Evolutionary conservation across 1,140 invertebrate species (phyloP).

Genomic region (Pogonus chalceus): DNA sequence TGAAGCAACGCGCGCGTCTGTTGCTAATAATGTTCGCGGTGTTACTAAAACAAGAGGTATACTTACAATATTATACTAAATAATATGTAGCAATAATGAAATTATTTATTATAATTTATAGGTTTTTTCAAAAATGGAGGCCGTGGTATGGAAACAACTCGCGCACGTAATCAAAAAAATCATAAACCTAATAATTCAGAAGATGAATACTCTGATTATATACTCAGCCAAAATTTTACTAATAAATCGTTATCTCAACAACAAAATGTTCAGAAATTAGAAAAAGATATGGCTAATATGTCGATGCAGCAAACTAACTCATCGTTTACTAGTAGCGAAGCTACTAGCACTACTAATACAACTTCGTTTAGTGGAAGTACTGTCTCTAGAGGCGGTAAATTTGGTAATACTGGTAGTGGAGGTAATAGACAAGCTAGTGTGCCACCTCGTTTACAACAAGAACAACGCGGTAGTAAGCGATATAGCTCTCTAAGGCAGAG

Average conservation of each 20-base stretch:
- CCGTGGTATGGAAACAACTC: slow-evolving; percentile 33
- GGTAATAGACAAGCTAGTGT: slow-evolving; percentile 37
- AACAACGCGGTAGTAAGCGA: slow-evolving; percentile 39
- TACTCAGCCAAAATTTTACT: slow-evolving; percentile 36
- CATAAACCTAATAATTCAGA: slow-evolving; percentile 30
- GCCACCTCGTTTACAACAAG: slow-evolving; percentile 40
- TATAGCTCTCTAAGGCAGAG: slow-evolving; percentile 44
- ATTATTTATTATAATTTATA: slow-evolving; percentile 20
- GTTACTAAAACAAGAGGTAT: slow-evolving; percentile 33
- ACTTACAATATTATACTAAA: slow-evolving; percentile 32
- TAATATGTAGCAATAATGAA: too few species aligned
- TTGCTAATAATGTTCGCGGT: slow-evolving; percentile 11
- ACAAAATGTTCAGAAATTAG: slow-evolving; percentile 35
- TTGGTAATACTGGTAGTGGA: slow-evolving; percentile 21
- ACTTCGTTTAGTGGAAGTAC: slow-evolving; percentile 30
- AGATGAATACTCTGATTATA: slow-evolving; percentile 27
- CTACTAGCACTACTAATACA: slow-evolving; percentile 23
- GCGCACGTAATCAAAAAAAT: slow-evolving; percentile 26
- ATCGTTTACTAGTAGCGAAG: too few species aligned
- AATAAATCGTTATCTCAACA: slow-evolving; percentile 27
- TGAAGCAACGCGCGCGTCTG: background rate
- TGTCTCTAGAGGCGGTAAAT: slow-evolving; percentile 35
- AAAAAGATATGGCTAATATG: slow-evolving; percentile 40
- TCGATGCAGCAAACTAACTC: slow-evolving; percentile 37
- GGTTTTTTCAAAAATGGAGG: slow-evolving; percentile 31